Conservation (phyloP, 1,140 invertebrate genomes). For the Kradibia gibbosae region DNA sequence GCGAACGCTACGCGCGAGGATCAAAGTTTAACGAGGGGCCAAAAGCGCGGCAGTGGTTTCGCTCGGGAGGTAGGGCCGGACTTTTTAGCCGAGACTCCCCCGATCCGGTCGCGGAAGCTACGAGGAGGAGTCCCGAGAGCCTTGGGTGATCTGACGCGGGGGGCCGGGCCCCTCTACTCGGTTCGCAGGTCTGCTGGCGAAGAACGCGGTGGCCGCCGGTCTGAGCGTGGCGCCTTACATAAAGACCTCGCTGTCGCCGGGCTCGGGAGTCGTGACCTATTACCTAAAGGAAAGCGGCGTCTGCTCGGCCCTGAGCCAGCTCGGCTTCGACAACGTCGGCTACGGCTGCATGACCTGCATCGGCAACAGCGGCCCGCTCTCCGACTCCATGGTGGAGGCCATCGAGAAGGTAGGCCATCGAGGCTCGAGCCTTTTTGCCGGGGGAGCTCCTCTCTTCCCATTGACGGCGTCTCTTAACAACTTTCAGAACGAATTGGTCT, state of each 20-base stretch:
- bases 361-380: conserved; percentile 95
- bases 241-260: conserved; percentile 97
- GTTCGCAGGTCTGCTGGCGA: conserved; percentile 86
- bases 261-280: conserved; percentile 97
- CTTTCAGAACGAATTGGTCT: conserved; percentile 88
- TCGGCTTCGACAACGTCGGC: conserved; percentile 96
- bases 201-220: conserved; percentile 95
- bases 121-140: too few species aligned
- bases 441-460: too few species aligned
- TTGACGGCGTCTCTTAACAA: too few species aligned
- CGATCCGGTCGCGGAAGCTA: too few species aligned
- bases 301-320: conserved; percentile 85
- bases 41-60: too few species aligned
- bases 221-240: conserved; percentile 92
- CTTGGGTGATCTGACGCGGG: too few species aligned
- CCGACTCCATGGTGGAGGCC: conserved; percentile 90
- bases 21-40: too few species aligned
- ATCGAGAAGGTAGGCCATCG: conserved; percentile 95
- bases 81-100: too few species aligned
- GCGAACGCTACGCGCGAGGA: too few species aligned
- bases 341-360: conserved; percentile 99
- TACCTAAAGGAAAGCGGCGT: conserved; percentile 93
- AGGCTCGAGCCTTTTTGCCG: conserved; percentile 81
- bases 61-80: too few species aligned
- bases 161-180: too few species aligned